Evolutionary conservation across 1,140 invertebrate species (phyloP).

Genomic region (Coenobita brevimanus): DNA sequence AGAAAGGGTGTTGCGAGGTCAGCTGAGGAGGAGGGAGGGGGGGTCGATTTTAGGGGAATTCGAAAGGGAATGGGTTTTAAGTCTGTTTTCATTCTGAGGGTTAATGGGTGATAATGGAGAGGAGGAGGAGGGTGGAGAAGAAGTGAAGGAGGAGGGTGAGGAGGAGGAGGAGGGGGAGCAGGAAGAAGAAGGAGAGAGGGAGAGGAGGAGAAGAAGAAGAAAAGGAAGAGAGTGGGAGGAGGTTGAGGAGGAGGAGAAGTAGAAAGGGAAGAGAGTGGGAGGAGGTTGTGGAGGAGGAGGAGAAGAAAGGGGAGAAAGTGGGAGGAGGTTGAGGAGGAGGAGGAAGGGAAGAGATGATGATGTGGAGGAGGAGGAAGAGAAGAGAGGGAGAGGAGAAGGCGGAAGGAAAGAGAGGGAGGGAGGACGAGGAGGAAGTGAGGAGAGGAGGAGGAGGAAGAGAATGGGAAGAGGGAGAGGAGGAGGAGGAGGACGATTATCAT

Average conservation of each 20-base stretch:
- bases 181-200: background rate
- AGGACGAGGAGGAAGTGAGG: background rate
- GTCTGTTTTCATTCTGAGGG: too few relatives aligned
- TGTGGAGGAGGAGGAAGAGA: background rate
- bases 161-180: background rate
- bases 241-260: background rate
- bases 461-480: slow-evolving; percentile 19
- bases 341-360: background rate
- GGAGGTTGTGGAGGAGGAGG: too few relatives aligned
- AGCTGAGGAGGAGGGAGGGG: background rate
- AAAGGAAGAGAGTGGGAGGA: background rate
- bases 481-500: background rate
- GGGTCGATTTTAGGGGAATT: too few relatives aligned
- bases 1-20: too few relatives aligned
- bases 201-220: background rate
- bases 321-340: background rate
- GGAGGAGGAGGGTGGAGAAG: background rate
- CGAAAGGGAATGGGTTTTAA: too few relatives aligned
- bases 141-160: background rate
- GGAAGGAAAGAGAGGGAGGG: too few relatives aligned
- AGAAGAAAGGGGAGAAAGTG: background rate
- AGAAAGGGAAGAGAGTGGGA: background rate
- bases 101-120: background rate
- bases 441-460: background rate
- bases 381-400: background rate